Evolutionary conservation across 2,113 vertebrate species (phyloP), one percentile per base, ranked within the genome.

Genomic region (Amphiprion ocellaris): DNA sequence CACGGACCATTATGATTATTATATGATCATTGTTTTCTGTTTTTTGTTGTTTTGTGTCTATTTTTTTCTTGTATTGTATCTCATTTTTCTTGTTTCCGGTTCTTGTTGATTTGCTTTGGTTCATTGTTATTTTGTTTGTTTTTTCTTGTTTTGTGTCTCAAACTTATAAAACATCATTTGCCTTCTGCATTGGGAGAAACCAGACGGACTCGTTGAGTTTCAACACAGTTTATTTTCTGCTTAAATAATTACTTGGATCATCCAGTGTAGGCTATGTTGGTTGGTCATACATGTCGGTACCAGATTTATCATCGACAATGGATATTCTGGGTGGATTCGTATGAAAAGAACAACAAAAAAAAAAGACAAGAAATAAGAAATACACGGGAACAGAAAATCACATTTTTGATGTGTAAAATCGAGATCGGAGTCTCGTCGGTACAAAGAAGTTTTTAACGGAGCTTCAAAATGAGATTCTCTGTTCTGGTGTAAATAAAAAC

Each of bases 181-280:
- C 30, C 1, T 33, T 8, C 30, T 33, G 30, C 30, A 33, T 6
- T 10, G 8, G 2, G 41, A 52, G 17, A 69, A 79, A 77, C 6
- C 53, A 77, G 47, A 50, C 54, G 0, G 50, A 70, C 58, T 53
- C 67, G 15, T 74, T 90, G 61, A 49, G 94, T 97, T 98, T 96
- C 94, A 98, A 98, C 96, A 98, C 97, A 96, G 96, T 99, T 99
- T 99, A 98, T 99, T 99, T 96, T 97, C 96, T 96, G 96, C 95
- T 98, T 99, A 98, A 99, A 99, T 99, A 97, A 98, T 97, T 93
- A 95, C 94, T 96, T 96, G 96, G 96, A 95, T 98, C 97, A 97
- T 98, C 97, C 97, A 98, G 97, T 98, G 96, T 97, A 95, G 96
- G 95, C 95, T 95, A 92, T 92, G 94, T 96, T 94, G 96, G 86